A percentile compares a stretch with the other conserved stretches of the same genome.
phyloP scores from a whole-genome alignment of 2,888 invertebrate species.

The Lasioglossum leucozonium region DNA sequence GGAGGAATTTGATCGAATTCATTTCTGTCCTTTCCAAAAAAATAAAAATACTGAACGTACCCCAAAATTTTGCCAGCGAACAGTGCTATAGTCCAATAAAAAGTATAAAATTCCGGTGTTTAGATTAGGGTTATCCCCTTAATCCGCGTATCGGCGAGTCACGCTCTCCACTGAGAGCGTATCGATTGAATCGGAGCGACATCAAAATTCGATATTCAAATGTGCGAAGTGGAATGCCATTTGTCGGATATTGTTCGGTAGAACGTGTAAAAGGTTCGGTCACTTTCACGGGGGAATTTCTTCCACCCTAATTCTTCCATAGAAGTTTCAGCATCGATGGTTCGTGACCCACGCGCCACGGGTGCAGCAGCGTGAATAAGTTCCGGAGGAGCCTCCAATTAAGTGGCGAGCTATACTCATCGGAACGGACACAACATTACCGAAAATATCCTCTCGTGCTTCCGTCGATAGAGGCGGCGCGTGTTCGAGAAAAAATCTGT shows the following conservation, averaged over 20 bases:
- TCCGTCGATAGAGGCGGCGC: neutral
- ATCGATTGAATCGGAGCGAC: slow-evolving; percentile 6
- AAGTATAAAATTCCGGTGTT: neutral
- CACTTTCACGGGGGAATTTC: slow-evolving; percentile 48
- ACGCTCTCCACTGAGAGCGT: neutral
- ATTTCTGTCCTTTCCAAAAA: neutral
- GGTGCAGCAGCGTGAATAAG: slow-evolving; percentile 39
- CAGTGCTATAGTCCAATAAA: neutral
- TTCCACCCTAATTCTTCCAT: slow-evolving; percentile 52
- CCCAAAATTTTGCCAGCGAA: neutral
- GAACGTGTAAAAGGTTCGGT: slow-evolving; percentile 21
- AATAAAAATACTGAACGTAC: neutral
- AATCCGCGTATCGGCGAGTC: neutral
- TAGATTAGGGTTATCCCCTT: neutral
- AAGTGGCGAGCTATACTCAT: slow-evolving; percentile 31
- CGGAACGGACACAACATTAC: slow-evolving; percentile 21
- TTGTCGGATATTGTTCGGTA: slow-evolving; percentile 26
- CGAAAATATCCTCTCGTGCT: slow-evolving; percentile 11
- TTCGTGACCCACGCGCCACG: neutral
- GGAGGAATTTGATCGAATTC: neutral
- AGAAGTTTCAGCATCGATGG: slow-evolving; percentile 51
- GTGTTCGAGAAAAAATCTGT: neutral
- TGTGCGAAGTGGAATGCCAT: slow-evolving; percentile 20
- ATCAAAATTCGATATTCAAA: slow-evolving; percentile 37
- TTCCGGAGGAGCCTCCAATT: slow-evolving; percentile 27